phyloP scores from a whole-genome alignment of 1,140 invertebrate genomes.

The Alviniconcha marisindica region DNA sequence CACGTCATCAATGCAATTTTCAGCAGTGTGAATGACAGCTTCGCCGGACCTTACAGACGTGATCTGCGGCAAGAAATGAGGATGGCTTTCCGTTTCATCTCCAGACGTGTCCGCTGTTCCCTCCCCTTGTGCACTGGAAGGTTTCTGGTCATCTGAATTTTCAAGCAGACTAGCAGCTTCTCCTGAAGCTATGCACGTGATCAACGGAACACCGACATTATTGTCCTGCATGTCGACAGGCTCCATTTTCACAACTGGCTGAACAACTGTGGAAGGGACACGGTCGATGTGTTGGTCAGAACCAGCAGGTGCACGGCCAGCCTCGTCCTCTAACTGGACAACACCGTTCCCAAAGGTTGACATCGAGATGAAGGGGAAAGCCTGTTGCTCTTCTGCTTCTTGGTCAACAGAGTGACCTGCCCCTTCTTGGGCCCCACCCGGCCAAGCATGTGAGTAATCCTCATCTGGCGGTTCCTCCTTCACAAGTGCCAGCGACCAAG shows the following conservation, averaged over 20 bases:
- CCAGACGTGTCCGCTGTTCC: too few relatives aligned
- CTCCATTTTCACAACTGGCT: background rate
- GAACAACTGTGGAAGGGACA: background rate
- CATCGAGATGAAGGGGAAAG: background rate
- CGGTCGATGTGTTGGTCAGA: background rate
- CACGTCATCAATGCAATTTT: too few relatives aligned
- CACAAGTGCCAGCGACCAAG: background rate
- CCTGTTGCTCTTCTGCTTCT: background rate
- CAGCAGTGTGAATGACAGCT: too few relatives aligned
- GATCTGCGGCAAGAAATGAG: too few relatives aligned
- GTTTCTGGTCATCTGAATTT: too few relatives aligned
- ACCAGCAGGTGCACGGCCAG: background rate
- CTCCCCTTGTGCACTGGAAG: too few relatives aligned
- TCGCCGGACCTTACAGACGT: too few relatives aligned
- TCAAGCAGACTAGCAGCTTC: background rate
- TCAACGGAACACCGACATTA: background rate
- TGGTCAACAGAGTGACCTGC: background rate
- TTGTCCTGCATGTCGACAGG: background rate
- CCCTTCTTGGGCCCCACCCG: background rate
- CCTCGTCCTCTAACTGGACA: background rate
- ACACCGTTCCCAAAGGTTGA: slow-evolving; percentile 1
- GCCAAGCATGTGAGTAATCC: slow-evolving; percentile 11
- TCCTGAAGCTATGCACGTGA: slow-evolving; percentile 8
- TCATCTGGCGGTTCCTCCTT: slow-evolving; percentile 33
- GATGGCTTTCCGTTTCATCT: too few relatives aligned